Evolutionary conservation across 37 sponge, comb jelly and placozoan species (phyloP), one percentile per base, ranked within the genome.

Genomic region (Theonella swinhoei): DNA sequence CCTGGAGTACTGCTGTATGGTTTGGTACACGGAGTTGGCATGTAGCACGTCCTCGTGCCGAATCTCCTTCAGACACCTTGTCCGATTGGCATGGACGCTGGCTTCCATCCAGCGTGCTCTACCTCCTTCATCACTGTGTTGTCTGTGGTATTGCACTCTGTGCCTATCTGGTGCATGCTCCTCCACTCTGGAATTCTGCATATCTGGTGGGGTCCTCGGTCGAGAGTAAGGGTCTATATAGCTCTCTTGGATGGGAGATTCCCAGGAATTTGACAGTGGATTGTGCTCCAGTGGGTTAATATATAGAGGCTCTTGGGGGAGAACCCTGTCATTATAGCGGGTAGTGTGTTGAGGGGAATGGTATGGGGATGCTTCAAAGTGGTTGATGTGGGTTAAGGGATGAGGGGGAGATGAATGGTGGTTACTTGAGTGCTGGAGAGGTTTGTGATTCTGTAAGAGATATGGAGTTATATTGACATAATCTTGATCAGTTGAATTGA

Each of bases 21-120:
- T 26, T 34, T 78, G 47, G 54, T 86, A 79, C 36, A 66, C 31
- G 22, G 9, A 31, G 5, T 63, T 23, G 61, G 87, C 87, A 30
- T 64, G n/a, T 20, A 36, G 4, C 14, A 3, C 19, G 37, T 86
- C 74, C 63, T 77, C 47, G 22, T 42, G 31, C 60, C 80, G 70
- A 7, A 31, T 26, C 1, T 39, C 41, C 26, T 38, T n/a, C 4
- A 86, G 24, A 34, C 73, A 74, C 59, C 26, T 39, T 2, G 84
- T 75, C 20, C 47, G 19, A 66, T 65, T 74, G 3, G 68, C 42
- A 20, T 68, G 30, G 36, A 70, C 5, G 29, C 58, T 23, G 4
- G 23, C 70, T 3, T 37, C 40, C 69, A 42, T 31, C 19, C 61
- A 22, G 14, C 35, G 26, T 30, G 43, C 22, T 1, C 36, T 1